These are phyloP conservation scores for Tetragnatha montana DNA, from an alignment of 2,888 invertebrate species.

Conservation along the genomic window DNA sequence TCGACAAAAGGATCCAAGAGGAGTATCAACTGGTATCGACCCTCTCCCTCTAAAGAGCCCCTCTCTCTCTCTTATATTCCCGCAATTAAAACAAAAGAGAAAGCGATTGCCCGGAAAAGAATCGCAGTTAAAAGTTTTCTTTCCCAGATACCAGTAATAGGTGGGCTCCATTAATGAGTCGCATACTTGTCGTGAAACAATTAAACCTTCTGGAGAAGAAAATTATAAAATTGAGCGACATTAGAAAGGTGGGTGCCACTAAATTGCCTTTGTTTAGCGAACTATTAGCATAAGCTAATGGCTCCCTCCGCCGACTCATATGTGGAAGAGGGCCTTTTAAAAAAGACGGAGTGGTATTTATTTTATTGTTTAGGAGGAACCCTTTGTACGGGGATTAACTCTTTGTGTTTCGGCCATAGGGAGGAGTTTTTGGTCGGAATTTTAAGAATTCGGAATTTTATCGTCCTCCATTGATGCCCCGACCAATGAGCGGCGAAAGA, in stretches of 20 bases:
- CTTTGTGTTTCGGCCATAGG: constrained; percentile 56
- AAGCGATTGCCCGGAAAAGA: constrained; percentile 51
- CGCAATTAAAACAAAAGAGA: constrained; percentile 70
- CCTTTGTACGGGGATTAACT: constrained; percentile 63
- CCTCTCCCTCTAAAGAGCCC: constrained; percentile 41
- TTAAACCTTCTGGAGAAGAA: constrained; percentile 65
- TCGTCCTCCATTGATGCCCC: constrained; percentile 7
- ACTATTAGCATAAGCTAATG: constrained; percentile 71
- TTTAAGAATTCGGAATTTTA: constrained; percentile 50
- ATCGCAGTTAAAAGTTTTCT: constrained; percentile 69
- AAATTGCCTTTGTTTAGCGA: constrained; percentile 71
- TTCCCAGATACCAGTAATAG: constrained; percentile 65
- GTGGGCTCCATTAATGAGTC: constrained; percentile 67
- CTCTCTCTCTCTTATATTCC: constrained; percentile 48
- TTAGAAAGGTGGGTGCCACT: constrained; percentile 68
- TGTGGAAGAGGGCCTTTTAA: constrained; percentile 22
- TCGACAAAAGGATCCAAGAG: constrained; percentile 2
- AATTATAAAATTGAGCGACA: constrained; percentile 69
- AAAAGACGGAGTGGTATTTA: constrained; percentile 69
- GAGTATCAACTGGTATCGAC: constrained; percentile 70
- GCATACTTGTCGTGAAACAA: constrained; percentile 70
- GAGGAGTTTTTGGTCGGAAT: constrained; percentile 19
- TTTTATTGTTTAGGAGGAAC: constrained; percentile 62
- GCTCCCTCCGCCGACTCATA: constrained; percentile 12
- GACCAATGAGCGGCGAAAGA: constrained; percentile 31